These are phyloP conservation scores for Aptenodytes forsteri DNA, from an alignment of 2,113 vertebrate genomes.

Conservation along the genomic window DNA sequence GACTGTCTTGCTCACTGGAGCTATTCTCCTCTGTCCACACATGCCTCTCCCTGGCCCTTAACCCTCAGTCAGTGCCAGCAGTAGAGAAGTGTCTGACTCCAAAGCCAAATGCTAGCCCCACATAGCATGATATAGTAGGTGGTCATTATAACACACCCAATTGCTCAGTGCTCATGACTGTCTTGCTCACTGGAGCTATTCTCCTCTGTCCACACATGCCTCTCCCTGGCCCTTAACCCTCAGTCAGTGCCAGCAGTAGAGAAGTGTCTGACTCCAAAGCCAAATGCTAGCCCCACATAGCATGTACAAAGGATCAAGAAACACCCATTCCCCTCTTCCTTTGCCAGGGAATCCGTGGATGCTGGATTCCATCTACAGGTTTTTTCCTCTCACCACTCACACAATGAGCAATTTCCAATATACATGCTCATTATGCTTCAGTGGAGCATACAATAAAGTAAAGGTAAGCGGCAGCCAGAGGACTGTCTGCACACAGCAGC, in stretches of 20 bases:
- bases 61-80: no score
- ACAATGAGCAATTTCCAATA: conserved; percentile 37
- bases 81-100: no score
- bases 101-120: no score
- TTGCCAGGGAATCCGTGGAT: background rate
- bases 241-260: background rate
- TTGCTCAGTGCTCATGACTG: background rate
- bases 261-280: background rate
- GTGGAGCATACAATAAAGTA: background rate
- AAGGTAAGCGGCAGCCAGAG: conserved; percentile 23
- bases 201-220: background rate
- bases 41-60: no score
- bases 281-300: background rate
- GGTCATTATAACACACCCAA: background rate
- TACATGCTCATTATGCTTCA: conserved; percentile 40
- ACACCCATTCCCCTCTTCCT: background rate
- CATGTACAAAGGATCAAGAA: background rate
- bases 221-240: background rate
- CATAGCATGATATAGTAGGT: background rate
- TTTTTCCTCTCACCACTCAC: background rate
- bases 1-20: background rate
- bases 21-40: background rate
- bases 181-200: background rate
- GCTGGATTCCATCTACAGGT: background rate
- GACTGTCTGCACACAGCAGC: conserved; percentile 23